Conservation (phyloP, 2,797 vertebrate species). For the Acipenser oxyrinchus region DNA sequence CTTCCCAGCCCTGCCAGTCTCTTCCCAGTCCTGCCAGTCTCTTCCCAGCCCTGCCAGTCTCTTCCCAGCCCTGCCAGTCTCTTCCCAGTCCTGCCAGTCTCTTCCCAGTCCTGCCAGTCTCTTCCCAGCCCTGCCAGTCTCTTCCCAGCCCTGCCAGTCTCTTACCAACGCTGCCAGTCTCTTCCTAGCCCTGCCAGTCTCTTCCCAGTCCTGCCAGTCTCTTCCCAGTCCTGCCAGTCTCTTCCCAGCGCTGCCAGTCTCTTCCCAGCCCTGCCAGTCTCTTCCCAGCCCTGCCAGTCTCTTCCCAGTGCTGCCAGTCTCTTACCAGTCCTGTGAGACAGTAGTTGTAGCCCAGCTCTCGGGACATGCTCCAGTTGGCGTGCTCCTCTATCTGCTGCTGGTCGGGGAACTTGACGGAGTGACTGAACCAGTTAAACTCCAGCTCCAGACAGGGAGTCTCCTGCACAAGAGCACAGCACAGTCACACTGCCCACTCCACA, state of each 20-base stretch:
- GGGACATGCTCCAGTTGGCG: constrained; percentile 51
- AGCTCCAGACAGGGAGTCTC: constrained; percentile 56
- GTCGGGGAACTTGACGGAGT: constrained; percentile 45
- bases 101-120: too few relatives aligned
- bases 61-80: too few relatives aligned
- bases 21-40: background rate
- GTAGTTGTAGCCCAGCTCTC: constrained; percentile 53
- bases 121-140: too few relatives aligned
- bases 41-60: too few relatives aligned
- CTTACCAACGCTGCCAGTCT: too few relatives aligned
- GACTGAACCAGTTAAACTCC: constrained; percentile 56
- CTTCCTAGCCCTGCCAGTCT: too few relatives aligned
- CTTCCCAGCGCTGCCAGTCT: background rate
- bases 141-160: too few relatives aligned
- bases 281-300: background rate
- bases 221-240: background rate
- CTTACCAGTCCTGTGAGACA: constrained; percentile 43
- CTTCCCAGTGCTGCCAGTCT: background rate
- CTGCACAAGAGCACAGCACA: constrained; percentile 21
- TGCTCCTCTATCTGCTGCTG: constrained; percentile 55
- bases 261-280: background rate
- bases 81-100: too few relatives aligned
- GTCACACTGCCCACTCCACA: background rate
- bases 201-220: too few relatives aligned
- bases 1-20: background rate